Base-by-base conservation (phyloP, 2,888 invertebrate species). In the Ormyrus nitidulus region DNA sequence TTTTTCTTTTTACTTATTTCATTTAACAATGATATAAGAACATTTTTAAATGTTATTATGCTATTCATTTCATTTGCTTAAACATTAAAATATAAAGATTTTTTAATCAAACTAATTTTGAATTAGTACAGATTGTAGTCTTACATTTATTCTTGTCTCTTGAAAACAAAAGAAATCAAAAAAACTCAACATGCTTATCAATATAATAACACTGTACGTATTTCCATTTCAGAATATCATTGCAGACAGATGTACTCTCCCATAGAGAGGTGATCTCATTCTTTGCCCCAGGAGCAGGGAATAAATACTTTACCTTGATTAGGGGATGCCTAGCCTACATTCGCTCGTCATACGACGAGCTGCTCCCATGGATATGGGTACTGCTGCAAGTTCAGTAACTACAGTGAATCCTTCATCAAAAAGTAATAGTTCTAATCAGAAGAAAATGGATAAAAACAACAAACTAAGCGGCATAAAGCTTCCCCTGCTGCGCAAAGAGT, bases 301-400 rank as follows among this genome's bases (percentile, higher is more conserved):
- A 84, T 83, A 85, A 85, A 85, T 85, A 85, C 80, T 84, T 81
- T 81, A 85, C 81, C 82, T 82, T 84, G 69, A 86, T 85, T 84
- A 87, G 89, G 90, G 90, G 89, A 90, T 90, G 90, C 90, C 90
- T 88, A 90, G 90, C 87, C 89, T 90, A 88, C 89, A 89, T 82
- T 90, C 89, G 89, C 90, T 90, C 89, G 90, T 90, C 90, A 84
- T 89, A 85, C 88, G 90, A 89, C 91, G 90, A 88, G 90, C 89
- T 84, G 85, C 86, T 81, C 88, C 88, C 85, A 90, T 88, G 89
- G 90, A 90, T 82, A 90, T 90, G 90, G 90, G 90, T 82, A 87
- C 89, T 80, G 88, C 89, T 71, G 89, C 89, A 59, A 90, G 90
- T 86, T 89, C 90, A 0, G 87, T 89, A 68, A 87, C 89, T n/a